Evolutionary conservation across 2,797 vertebrate genomes (phyloP), one percentile per base, ranked within the genome.

Genomic region (Eulemur coronatus): DNA sequence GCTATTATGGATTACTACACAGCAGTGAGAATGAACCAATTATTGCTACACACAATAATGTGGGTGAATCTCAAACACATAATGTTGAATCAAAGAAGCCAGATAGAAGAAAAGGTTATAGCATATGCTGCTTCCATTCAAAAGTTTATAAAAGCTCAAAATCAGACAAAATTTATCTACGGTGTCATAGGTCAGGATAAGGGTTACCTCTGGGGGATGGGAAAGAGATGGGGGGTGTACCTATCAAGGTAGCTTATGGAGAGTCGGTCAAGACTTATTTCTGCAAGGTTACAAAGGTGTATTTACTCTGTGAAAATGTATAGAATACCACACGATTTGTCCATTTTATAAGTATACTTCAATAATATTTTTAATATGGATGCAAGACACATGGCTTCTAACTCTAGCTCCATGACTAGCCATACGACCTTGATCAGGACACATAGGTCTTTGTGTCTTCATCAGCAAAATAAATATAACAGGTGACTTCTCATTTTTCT

Each of bases 141-240:
- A 14, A 75, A 6, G 79, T 4, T 33, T 20, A 13, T 1, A 2
- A 14, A 78, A 75, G 57, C n/a, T 79, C 35, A 76, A 17, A 78
- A 48, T n/a, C 9, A 55, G 41, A 17, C 33, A 18, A 2, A 2
- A 14, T 18, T 8, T 11, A 26, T 10, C 75, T 72, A 20, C 4
- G 4, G 17, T 33, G 33, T 73, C 1, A 72, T 61, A 41, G 26
- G 14, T 55, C 46, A 86, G 52, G 72, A 48, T 6, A 9, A 46
- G 14, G 8, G 12, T 18, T 13, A 4, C 17, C 12, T 30, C 14
- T 38, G 8, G 12, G 26, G n/a, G 46, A 30, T 0, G 5, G 14
- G 33, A 72, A 2, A 0, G 52, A 3, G 9, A 20, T 0, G 2
- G 7, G 13, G 5, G 5, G 13, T 0, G 1, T 43, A 28, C 6